Conservation (phyloP, 2,888 invertebrate species). For the Cenopis cana region DNA sequence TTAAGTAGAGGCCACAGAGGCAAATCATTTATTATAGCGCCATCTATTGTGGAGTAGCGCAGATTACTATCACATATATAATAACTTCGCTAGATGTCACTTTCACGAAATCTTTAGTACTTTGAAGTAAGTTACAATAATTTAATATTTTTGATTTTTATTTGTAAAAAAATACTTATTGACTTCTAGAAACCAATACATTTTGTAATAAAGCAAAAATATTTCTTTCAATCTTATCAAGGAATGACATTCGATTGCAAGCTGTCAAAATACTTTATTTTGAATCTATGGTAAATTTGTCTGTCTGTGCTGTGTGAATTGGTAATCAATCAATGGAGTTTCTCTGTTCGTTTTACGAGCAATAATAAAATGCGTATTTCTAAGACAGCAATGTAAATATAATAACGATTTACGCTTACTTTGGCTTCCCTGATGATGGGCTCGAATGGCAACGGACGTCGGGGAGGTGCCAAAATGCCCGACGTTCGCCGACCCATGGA, state of each 20-base stretch:
- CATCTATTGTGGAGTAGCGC: not conserved
- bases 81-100: constrained; percentile 14
- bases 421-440: constrained; percentile 61
- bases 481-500: constrained; percentile 88
- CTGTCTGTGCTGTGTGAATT: constrained; percentile 33
- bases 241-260: constrained; percentile 15
- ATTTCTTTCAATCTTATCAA: not conserved
- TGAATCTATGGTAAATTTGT: constrained; percentile 19
- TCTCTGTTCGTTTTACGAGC: constrained; percentile 30
- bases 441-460: constrained; percentile 85
- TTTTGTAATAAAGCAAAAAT: not conserved
- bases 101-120: not conserved
- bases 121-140: not conserved
- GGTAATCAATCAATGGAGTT: constrained; percentile 43
- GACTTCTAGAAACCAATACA: not conserved
- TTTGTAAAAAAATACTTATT: not conserved
- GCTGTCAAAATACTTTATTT: constrained; percentile 38
- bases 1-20: not conserved
- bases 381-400: constrained; percentile 51
- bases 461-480: constrained; percentile 85
- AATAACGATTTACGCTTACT: constrained; percentile 38
- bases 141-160: not conserved
- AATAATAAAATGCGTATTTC: constrained; percentile 33
- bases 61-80: not conserved
- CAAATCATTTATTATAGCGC: not conserved